These are phyloP conservation scores for Catostylus mosaicus DNA, from an alignment of 30 jellyfish, hydroid and myxozoan genomes.

Conservation along the genomic window DNA sequence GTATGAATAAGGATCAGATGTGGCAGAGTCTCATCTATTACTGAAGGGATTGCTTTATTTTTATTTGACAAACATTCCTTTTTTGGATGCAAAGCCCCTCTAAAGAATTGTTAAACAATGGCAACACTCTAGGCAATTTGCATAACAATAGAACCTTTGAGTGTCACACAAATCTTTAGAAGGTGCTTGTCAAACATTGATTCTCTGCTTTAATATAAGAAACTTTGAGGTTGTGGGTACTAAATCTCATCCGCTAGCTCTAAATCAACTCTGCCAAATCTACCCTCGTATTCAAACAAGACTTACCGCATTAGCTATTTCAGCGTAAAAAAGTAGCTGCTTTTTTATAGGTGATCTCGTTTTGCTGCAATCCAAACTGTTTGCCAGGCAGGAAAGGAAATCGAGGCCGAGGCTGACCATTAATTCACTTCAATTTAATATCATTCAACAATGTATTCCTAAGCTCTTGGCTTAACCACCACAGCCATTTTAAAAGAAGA, in stretches of 20 bases:
- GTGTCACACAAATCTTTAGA: not conserved
- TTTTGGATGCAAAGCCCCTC: not conserved
- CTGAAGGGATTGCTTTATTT: slow-evolving; percentile 2
- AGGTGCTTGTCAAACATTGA: slow-evolving; percentile 3
- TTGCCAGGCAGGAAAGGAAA: no score
- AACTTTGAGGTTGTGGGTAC: not conserved
- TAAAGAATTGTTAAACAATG: not conserved
- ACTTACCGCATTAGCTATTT: not conserved
- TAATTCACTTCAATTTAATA: no score
- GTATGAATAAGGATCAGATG: slow-evolving; percentile 8
- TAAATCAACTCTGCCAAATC: slow-evolving; percentile 60
- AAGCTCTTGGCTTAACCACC: no score
- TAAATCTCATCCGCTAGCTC: not conserved
- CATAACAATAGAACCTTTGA: slow-evolving; percentile 51
- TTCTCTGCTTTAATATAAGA: no score
- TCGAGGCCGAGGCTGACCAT: no score
- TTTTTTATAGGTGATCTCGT: no score
- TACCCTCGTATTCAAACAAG: slow-evolving; percentile 43
- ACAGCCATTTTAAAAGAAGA: no score
- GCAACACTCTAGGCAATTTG: slow-evolving; percentile 6
- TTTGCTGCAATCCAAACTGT: no score
- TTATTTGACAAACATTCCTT: slow-evolving; percentile 16
- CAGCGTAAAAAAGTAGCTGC: no score
- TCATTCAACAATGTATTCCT: no score
- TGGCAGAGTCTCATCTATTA: slow-evolving; percentile 11